phyloP scores from a whole-genome alignment of 2,888 invertebrate species.

The Protodeltote pygarga region DNA sequence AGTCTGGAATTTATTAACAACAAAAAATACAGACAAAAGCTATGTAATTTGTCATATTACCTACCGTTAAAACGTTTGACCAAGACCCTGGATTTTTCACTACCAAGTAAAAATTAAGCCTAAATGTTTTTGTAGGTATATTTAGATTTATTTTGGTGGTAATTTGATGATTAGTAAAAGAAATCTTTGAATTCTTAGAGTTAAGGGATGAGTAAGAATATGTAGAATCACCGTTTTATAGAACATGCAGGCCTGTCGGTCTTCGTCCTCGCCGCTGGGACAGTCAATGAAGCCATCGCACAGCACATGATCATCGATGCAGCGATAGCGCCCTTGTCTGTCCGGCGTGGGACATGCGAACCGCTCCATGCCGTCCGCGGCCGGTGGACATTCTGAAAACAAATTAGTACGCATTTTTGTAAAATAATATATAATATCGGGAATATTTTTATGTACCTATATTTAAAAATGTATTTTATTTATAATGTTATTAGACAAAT shows the following conservation, averaged over 20 bases:
- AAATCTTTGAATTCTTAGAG: background rate
- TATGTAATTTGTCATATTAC: too few relatives aligned
- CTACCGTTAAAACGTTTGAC: too few relatives aligned
- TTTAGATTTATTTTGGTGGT: background rate
- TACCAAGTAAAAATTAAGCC: too few relatives aligned
- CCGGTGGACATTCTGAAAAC: constrained; percentile 95
- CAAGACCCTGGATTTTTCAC: too few relatives aligned
- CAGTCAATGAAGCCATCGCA: constrained; percentile 98
- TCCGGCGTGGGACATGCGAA: constrained; percentile 98
- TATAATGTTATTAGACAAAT: too few relatives aligned
- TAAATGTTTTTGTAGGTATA: too few relatives aligned
- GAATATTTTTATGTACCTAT: too few relatives aligned
- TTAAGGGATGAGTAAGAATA: constrained; percentile 2
- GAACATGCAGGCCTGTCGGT: constrained; percentile 97
- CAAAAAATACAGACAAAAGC: too few relatives aligned
- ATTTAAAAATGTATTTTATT: too few relatives aligned
- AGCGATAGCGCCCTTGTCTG: constrained; percentile 96
- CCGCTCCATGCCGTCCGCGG: constrained; percentile 97
- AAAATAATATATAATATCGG: too few relatives aligned
- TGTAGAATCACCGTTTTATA: constrained; percentile 94
- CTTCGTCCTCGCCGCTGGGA: constrained; percentile 97
- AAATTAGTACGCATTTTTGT: too few relatives aligned
- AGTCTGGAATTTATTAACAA: too few relatives aligned
- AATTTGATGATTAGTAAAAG: background rate
- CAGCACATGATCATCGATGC: constrained; percentile 97